Conservation (phyloP, 2,888 invertebrate species). For the Argyra leucocephala region DNA sequence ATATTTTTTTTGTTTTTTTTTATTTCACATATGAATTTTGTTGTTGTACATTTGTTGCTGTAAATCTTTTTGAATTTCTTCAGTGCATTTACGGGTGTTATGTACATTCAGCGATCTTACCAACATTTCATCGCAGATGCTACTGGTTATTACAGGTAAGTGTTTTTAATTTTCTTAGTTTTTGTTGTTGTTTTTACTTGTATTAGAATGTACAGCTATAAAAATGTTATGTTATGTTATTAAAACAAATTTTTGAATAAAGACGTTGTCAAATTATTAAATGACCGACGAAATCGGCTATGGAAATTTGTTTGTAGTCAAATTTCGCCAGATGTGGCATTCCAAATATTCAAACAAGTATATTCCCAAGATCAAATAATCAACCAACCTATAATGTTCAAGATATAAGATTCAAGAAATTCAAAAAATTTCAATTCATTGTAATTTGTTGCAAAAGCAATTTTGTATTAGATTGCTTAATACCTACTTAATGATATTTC, state of each 20-base stretch:
- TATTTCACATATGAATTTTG: slow-evolving; percentile 11
- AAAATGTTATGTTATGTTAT: neutral
- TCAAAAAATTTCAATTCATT: too few relatives aligned
- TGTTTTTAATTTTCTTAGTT: slow-evolving; percentile 14
- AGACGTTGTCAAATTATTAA: too few relatives aligned
- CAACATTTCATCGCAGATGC: slow-evolving; percentile 95
- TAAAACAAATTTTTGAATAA: neutral
- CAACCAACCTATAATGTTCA: too few relatives aligned
- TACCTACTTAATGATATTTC: too few relatives aligned
- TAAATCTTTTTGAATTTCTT: slow-evolving; percentile 24
- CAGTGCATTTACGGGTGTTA: slow-evolving; percentile 98
- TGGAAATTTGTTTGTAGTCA: too few relatives aligned
- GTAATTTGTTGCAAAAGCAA: too few relatives aligned
- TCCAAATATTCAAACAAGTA: too few relatives aligned
- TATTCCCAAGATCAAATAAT: too few relatives aligned
- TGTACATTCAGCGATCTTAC: slow-evolving; percentile 96
- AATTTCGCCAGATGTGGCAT: too few relatives aligned
- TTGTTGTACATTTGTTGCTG: slow-evolving; percentile 15
- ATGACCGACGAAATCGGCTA: too few relatives aligned
- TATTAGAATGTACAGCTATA: neutral
- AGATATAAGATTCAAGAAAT: too few relatives aligned
- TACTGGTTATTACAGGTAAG: slow-evolving; percentile 93
- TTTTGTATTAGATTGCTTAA: too few relatives aligned
- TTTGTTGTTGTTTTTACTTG: neutral
- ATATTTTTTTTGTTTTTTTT: slow-evolving; percentile 18